Percentiles rank a stretch among this genome's conserved stretches.
phyloP scores from a whole-genome alignment of 2,113 vertebrate species.

The Dasyurus viverrinus region DNA sequence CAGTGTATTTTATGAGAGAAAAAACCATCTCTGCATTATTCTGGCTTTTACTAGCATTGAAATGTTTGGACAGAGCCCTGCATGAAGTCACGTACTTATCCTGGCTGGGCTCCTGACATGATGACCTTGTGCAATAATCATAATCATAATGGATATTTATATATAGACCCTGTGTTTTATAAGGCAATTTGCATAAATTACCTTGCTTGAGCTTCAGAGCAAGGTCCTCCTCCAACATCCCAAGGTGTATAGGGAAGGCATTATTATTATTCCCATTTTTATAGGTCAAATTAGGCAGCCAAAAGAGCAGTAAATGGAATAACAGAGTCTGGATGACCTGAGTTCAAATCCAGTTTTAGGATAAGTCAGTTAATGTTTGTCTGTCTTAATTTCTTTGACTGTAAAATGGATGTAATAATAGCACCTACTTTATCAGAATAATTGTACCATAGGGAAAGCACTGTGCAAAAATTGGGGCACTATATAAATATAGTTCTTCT shows the following conservation, averaged over 20 bases:
- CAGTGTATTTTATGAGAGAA: neutral
- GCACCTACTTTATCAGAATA: neutral
- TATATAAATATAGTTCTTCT: neutral
- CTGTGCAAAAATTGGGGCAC: neutral
- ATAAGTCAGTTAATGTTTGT: neutral
- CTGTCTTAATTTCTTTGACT: neutral
- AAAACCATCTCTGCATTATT: neutral
- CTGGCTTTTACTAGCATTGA: neutral
- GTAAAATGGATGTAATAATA: neutral
- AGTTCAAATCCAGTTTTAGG: neutral
- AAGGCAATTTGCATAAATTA: neutral
- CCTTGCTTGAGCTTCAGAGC: neutral
- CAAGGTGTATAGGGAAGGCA: neutral
- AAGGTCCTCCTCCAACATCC: neutral
- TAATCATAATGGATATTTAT: neutral
- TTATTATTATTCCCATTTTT: neutral
- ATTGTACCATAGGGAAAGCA: neutral
- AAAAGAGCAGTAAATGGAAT: neutral
- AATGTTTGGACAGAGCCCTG: neutral
- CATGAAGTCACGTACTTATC: neutral
- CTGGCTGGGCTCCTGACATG: neutral
- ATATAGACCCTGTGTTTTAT: neutral
- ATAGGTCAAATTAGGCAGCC: neutral
- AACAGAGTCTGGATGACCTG: neutral
- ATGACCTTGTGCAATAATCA: neutral